A percentile compares a stretch with the other conserved stretches of the same genome.
These are phyloP conservation scores for Drosophila anomalata DNA, from an alignment of 2,888 invertebrate genomes.

Conservation along the genomic window DNA sequence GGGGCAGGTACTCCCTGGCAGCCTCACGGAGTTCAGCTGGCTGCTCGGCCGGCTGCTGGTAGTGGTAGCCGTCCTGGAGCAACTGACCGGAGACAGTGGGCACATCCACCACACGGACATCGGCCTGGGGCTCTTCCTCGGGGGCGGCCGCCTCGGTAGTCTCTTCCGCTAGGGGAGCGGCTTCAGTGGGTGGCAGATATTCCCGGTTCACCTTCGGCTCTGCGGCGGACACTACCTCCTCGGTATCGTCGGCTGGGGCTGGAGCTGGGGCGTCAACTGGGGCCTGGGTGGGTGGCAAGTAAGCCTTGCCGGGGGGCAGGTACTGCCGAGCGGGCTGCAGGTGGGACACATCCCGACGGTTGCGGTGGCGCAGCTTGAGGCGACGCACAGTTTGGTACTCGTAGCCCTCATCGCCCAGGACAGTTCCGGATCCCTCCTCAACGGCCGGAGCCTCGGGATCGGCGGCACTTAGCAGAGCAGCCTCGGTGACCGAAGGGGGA, in stretches of 20 bases:
- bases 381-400: constrained; percentile 72
- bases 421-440: constrained; percentile 37
- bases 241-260: constrained; percentile 59
- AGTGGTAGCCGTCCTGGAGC: constrained; percentile 77
- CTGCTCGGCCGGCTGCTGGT: constrained; percentile 68
- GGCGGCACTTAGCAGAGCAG: constrained; percentile 43
- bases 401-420: constrained; percentile 62
- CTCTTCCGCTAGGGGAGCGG: constrained; percentile 34
- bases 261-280: constrained; percentile 17
- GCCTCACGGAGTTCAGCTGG: constrained; percentile 57
- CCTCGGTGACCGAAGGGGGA: constrained; percentile 49
- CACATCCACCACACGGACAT: constrained; percentile 61
- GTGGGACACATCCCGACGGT: constrained; percentile 78
- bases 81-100: constrained; percentile 59
- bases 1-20: constrained; percentile 64
- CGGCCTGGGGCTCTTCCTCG: constrained; percentile 40
- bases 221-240: constrained; percentile 64
- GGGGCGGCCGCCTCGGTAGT: constrained; percentile 51
- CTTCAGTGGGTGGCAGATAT: constrained; percentile 70
- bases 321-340: constrained; percentile 59
- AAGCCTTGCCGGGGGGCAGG: constrained; percentile 64
- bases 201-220: constrained; percentile 57
- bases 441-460: constrained; percentile 24
- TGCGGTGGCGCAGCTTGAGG: constrained; percentile 70
- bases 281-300: constrained; percentile 61